These are phyloP conservation scores for Cheilosia vernalis DNA, from an alignment of 2,888 invertebrate species.

Conservation along the genomic window DNA sequence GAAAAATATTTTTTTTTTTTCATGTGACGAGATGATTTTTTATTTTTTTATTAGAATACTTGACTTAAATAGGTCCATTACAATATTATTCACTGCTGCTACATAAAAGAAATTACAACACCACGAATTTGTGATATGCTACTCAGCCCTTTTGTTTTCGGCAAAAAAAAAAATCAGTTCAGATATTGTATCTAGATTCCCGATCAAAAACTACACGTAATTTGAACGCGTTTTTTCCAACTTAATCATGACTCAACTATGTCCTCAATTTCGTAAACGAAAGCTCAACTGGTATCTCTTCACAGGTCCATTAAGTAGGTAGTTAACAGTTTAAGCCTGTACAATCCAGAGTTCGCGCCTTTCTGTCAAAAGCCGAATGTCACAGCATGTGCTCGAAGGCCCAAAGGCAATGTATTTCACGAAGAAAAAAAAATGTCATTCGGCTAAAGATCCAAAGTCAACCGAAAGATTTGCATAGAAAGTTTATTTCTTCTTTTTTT, in stretches of 20 bases:
- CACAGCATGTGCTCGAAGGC: constrained; percentile 7
- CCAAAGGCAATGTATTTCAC: constrained; percentile 13
- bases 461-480: constrained; percentile 64
- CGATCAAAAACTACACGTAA: background rate
- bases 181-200: background rate
- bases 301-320: background rate
- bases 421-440: constrained; percentile 33
- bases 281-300: constrained; percentile 34
- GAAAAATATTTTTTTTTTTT: too few relatives aligned
- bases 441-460: constrained; percentile 51
- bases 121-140: constrained; percentile 2
- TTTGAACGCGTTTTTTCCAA: background rate
- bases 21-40: too few relatives aligned
- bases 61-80: too few relatives aligned
- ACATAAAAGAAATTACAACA: too few relatives aligned
- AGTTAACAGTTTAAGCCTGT: constrained; percentile 16
- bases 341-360: constrained; percentile 2
- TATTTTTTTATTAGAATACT: too few relatives aligned
- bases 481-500: constrained; percentile 54
- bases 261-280: constrained; percentile 26
- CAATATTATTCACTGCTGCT: too few relatives aligned
- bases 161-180: background rate
- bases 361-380: constrained; percentile 56
- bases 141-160: constrained; percentile 31
- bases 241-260: constrained; percentile 8